Base-by-base conservation (phyloP, 2,888 invertebrate genomes). In the Eupsilia transversa region DNA sequence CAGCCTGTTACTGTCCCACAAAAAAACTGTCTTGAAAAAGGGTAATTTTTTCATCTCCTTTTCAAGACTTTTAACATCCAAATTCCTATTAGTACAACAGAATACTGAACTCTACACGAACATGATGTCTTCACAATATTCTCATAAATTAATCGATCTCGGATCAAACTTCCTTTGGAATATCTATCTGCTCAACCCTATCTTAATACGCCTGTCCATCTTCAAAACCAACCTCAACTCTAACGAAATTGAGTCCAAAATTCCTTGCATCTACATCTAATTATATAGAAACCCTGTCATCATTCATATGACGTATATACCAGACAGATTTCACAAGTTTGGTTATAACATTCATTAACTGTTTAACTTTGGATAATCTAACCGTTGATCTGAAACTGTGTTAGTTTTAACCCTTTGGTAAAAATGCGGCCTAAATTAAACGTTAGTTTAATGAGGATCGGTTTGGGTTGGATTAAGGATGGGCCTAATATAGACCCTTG, bases 331-430 rank as follows among this genome's bases (percentile, higher is more conserved):
- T 80, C 74, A 81, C 80, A 82, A 85, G 72, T 80, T 80, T 76
- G 70, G 73, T 74, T 61, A 61, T 70, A 70, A 65, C 77, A 77
- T 79, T 86, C 77, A 86, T 84, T 81, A 84, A 65, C 75, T 78
- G 86, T 86, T 86, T 81, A 86, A 85, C 77, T 79, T 82, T 66
- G 69, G 60, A 78, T 86, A 77, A 87, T 80, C 82, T 79, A 74
- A 79, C 71, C 80, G 66, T 77, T 77, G 83, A 78, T 79, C 77
- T 74, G 72, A 78, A 82, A 79, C 67, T 74, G 75, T 84, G 76
- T 83, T 83, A 80, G 85, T 86, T 82, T 73, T 83, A 85, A 77
- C 87, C 74, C 77, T 80, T 59, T 30, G 70, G 77, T 82, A 77
- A 82, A 86, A 80, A 77, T 80, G 63, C 43, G 59, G 72, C 17